Evolutionary conservation across 30 jellyfish, hydroid and myxozoan genomes (phyloP), one percentile per base, ranked within the genome.

Genomic region (Cassiopea andromeda): DNA sequence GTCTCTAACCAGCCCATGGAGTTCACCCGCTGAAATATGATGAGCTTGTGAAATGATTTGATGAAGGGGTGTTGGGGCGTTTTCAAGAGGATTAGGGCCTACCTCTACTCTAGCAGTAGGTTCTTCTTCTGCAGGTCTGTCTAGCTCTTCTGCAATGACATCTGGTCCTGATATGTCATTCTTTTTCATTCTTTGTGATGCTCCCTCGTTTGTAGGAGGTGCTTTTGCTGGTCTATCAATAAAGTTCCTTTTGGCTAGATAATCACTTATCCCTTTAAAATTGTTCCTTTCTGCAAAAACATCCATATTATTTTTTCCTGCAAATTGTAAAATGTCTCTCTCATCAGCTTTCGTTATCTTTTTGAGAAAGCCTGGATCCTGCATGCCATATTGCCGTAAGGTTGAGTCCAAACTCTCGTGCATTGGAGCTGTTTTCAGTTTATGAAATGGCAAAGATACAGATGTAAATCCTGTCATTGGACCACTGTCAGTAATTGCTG

Each of bases 51-150:
- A 77, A 12, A 87, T 75, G 50, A 81, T 78, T 68, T 69, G 78
- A 49, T 87, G 90, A 46, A 87, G 87, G 1, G 94, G 94, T 7
- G 85, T 69, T 50, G 94, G 94, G 2, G 1, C 73, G 50, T 78
- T 60, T 43, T 87, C 94, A 47, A 87, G 86, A 13, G 94, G 94
- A 60, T 87, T 78, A 16, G 94, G 94, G 81, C 94, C 94, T 44
- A 86, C 50, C 1, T 50, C 47, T 4, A 80, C 89, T 10, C 75
- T 73, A 9, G 94, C 94, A 12, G 54, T 16, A 7, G 94, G 79
- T 8, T 85, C 80, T 13, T 87, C 87, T 69, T 69, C 60, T 38
- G n/a, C 69, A 5, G 78, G 85, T 69, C 54, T 46, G 77, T 69
- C 94, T 0, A 90, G 94, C 27, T 44, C 74, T 13, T 77, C 73